Base-by-base conservation (phyloP, 2,113 vertebrate genomes). In the Nerophis lumbriciformis region DNA sequence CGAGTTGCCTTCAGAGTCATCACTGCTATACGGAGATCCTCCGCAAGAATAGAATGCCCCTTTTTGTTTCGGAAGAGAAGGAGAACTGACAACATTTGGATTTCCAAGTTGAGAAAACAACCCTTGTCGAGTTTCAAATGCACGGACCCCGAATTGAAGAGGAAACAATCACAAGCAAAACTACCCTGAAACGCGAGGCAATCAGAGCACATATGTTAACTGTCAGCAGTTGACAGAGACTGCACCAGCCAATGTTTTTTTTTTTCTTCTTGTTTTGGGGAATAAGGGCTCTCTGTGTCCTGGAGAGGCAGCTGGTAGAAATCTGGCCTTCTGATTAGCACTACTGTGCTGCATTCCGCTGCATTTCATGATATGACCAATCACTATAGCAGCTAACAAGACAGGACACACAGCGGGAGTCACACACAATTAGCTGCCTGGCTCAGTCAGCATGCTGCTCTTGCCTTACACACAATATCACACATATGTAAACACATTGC, bases 1-100 rank as follows among this genome's bases (percentile, higher is more conserved):
- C 72, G 83, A 91, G 88, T 90, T 90, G 89, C 88, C 86, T 86
- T 85, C 76, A 70, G 69, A 85, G 70, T 75, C 53, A 63, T 58
- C 1, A 39, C 66, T 19, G 65, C 66, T 61, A 66, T 70, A 72
- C 59, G 69, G 77, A 63, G 83, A 86, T 85, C 59, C 71, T 85
- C 65, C 42, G 79, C 79, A 87, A 88, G 77, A 78, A 78, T 78
- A 84, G 69, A 86, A 75, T 74, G 66, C 66, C 57, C 65, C 65
- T 65, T 35, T 63, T 61, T 77, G 64, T 78, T 75, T 73, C 65
- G 45, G 19, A 13, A 13, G 37, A 70, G 51, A 64, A 56, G 55
- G 59, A 59, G 62, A n/a, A 8, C 45, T 28, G 10, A 80, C 76
- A 77, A 79, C 71, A 75, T 71, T 59, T 68, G 63, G 81, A 77